Percentiles rank a stretch among this genome's conserved stretches.
These are phyloP conservation scores for Raja brachyura DNA, from an alignment of 2,113 vertebrate species.

Conservation along the genomic window DNA sequence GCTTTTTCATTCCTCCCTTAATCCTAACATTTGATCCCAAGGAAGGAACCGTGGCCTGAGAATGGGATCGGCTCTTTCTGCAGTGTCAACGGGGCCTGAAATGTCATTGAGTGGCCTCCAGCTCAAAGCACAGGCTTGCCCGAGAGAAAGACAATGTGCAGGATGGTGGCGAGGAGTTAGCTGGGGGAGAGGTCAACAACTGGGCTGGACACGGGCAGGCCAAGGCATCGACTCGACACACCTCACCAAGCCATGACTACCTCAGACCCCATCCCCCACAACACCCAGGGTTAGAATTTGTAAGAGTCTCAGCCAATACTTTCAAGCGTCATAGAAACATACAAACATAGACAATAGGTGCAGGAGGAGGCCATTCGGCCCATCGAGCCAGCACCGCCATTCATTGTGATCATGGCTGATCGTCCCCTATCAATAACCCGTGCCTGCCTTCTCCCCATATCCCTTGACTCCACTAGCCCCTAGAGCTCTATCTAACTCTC, in stretches of 20 bases:
- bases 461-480: too few species aligned
- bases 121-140: conserved; percentile 44
- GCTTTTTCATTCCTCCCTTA: conserved; percentile 57
- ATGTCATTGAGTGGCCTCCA: conserved; percentile 44
- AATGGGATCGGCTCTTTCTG: conserved; percentile 54
- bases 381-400: too few species aligned
- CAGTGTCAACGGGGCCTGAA: conserved; percentile 49
- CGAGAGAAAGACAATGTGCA: conserved; percentile 43
- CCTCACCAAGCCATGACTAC: not conserved
- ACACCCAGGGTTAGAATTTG: too few species aligned
- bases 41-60: conserved; percentile 63
- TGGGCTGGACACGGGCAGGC: too few species aligned
- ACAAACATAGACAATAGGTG: too few species aligned
- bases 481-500: too few species aligned
- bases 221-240: not conserved
- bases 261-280: not conserved
- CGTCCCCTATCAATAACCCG: too few species aligned
- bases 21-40: conserved; percentile 82
- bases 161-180: conserved; percentile 40
- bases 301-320: not conserved
- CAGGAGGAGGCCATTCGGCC: too few species aligned
- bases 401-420: too few species aligned
- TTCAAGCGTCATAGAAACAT: not conserved
- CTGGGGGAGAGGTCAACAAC: conserved; percentile 43
- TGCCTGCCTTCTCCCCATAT: too few species aligned